A percentile compares a stretch with the other conserved stretches of the same genome.
Evolutionary conservation across 2,888 invertebrate species (phyloP).

Genomic region (Thymelicus lineola): DNA sequence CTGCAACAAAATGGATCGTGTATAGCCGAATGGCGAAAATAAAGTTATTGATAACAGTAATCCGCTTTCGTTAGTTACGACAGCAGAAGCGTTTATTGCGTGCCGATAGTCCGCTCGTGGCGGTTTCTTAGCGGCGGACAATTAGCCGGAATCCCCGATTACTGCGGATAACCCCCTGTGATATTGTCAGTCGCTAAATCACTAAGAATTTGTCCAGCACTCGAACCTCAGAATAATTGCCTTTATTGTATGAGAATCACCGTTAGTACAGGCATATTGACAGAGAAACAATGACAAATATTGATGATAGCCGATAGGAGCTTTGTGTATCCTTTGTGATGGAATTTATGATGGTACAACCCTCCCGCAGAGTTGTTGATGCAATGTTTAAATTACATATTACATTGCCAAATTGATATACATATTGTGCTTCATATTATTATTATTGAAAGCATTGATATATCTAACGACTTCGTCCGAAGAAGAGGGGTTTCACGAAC

Average conservation of each 20-base stretch:
- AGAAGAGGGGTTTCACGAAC: too few relatives aligned
- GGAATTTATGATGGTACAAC: background rate
- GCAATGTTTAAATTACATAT: too few relatives aligned
- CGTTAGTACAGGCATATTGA: too few relatives aligned
- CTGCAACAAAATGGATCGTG: background rate
- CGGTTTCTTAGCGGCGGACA: conserved; percentile 16
- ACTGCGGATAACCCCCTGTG: conserved; percentile 9
- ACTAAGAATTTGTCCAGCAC: conserved; percentile 18
- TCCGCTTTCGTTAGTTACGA: background rate
- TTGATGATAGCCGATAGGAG: too few relatives aligned
- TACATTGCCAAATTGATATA: too few relatives aligned
- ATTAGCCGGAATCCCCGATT: conserved; percentile 25
- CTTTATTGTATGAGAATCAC: background rate
- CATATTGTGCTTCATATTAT: too few relatives aligned
- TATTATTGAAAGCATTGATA: too few relatives aligned
- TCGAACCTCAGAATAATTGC: conserved; percentile 6
- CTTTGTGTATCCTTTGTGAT: too few relatives aligned
- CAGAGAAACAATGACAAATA: too few relatives aligned
- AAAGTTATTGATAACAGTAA: conserved; percentile 1
- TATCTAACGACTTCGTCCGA: too few relatives aligned
- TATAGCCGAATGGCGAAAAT: background rate
- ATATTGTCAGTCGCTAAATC: conserved; percentile 11
- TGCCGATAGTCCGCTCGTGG: conserved; percentile 9
- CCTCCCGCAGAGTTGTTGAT: background rate
- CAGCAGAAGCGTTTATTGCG: conserved; percentile 20